Base-by-base conservation (phyloP, 2,113 vertebrate genomes). In the Ciconia stormi region DNA sequence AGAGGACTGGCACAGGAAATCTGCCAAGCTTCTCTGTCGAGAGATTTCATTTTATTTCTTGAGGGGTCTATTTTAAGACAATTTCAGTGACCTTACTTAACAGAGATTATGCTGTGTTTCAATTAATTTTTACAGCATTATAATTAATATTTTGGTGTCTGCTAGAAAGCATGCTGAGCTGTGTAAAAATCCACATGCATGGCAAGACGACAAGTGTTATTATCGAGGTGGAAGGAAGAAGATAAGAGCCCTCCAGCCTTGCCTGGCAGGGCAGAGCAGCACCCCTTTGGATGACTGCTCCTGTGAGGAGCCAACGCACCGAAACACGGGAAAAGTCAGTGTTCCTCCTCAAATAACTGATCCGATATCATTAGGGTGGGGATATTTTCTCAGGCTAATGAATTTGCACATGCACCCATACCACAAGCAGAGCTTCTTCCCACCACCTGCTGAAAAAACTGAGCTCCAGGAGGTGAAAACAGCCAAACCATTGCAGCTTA, bases 131-230 rank as follows among this genome's bases (percentile, higher is more conserved):
- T 96, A 96, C 89, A 93, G 81, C 91, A 91, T 87, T 95, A 79
- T 97, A 97, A 97, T 95, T 97, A 97, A 97, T 96, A 95, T 94
- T 95, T 97, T 95, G 94, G 93, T 97, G 95, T 96, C 93, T 95
- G 49, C 89, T 73, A 81, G 87, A 95, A 93, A 94, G 94, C 94
- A 91, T 47, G 84, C 95, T 93, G 94, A 95, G 91, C 93, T 85
- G 78, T 94, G 70, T 89, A 63, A 94, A 87, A 95, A 87, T 19
- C 87, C 97, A 93, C 92, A 67, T 10, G 69, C 9, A 3, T 19
- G 0, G 86, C 52, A 23, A 81, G 87, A 95, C 78, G 90, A 95
- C 81, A 94, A 96, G 94, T 77, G 87, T 84, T 93, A 38, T 91
- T 95, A 86, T 8, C 1, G 1, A 87, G 62, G 84, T 4, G 46